A percentile compares a stretch with the other conserved stretches of the same genome.
Conservation (phyloP, 2,113 vertebrate species). For the Argyrosomus japonicus region DNA sequence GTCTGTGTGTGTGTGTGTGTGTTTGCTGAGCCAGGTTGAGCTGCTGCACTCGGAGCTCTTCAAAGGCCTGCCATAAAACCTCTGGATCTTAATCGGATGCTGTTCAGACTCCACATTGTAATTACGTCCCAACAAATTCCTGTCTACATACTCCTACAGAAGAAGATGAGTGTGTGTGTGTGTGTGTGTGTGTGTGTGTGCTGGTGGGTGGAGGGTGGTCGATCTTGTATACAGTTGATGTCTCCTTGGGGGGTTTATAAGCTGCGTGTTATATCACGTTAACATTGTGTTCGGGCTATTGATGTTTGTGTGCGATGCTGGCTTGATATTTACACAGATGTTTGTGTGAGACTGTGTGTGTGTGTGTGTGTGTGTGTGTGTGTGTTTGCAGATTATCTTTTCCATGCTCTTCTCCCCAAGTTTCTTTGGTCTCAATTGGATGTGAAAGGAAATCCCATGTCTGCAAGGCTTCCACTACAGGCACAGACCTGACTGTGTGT, state of each 20-base stretch:
- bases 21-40: conserved; percentile 46
- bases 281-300: conserved; percentile 53
- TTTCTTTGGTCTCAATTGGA: conserved; percentile 77
- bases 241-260: conserved; percentile 53
- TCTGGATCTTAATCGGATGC: conserved; percentile 74
- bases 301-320: conserved; percentile 52
- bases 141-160: conserved; percentile 54
- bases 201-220: conserved; percentile 29
- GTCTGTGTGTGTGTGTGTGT: conserved; percentile 16
- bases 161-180: conserved; percentile 12
- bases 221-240: conserved; percentile 35
- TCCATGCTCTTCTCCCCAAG: conserved; percentile 64
- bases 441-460: conserved; percentile 79
- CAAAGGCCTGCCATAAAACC: conserved; percentile 71
- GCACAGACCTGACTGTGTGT: conserved; percentile 59
- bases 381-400: conserved; percentile 56
- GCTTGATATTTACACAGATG: conserved; percentile 60
- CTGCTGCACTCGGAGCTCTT: conserved; percentile 54
- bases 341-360: conserved; percentile 32
- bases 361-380: conserved; percentile 30
- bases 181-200: conserved; percentile 14
- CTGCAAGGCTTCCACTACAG: conserved; percentile 73
- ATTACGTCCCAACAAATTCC: conserved; percentile 71
- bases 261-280: conserved; percentile 62
- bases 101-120: conserved; percentile 73